Conservation (phyloP, 2,888 invertebrate species). For the Rhyacophila evoluta region DNA sequence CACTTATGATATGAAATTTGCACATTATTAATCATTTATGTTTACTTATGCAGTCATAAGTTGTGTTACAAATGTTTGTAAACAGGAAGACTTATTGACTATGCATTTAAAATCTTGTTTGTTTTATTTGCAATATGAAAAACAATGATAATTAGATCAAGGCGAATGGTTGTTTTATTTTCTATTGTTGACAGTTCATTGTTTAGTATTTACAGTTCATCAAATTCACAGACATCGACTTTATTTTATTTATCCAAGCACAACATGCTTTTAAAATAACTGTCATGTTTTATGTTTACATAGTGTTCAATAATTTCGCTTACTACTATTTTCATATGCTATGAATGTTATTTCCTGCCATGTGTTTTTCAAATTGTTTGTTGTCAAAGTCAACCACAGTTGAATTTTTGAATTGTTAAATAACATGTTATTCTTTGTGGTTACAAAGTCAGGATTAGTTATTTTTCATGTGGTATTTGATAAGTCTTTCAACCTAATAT, state of each 20-base stretch:
- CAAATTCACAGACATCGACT: not conserved
- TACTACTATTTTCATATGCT: not conserved
- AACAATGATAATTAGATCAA: not conserved
- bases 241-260: slow-evolving; percentile 3
- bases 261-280: not conserved
- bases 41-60: not conserved
- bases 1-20: not conserved
- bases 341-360: not conserved
- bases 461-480: not conserved
- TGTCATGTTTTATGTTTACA: not conserved
- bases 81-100: not conserved
- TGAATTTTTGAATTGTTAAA: not conserved
- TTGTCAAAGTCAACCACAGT: not conserved
- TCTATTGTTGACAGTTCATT: not conserved
- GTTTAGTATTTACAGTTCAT: not conserved
- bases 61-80: not conserved
- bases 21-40: not conserved
- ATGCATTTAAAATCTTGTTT: not conserved
- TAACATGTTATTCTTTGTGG: not conserved
- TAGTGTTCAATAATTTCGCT: not conserved
- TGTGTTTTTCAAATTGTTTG: not conserved
- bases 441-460: not conserved
- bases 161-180: not conserved
- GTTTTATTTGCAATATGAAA: not conserved
- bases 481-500: not conserved